Evolutionary conservation across 2,888 invertebrate genomes (phyloP).

Genomic region (Stenodema calcarata): DNA sequence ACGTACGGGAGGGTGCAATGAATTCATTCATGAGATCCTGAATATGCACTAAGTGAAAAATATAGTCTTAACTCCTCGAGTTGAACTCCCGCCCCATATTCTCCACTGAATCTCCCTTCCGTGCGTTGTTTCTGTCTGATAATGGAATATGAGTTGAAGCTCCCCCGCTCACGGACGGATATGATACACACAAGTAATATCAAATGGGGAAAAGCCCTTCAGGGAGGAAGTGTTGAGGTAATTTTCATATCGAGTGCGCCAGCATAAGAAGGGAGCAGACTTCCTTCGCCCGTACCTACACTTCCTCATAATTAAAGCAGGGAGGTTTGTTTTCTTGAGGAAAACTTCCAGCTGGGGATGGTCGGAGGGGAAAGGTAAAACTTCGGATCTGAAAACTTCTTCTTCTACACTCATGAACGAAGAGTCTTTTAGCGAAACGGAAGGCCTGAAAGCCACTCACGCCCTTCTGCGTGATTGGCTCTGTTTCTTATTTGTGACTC

Average conservation of each 20-base stretch:
- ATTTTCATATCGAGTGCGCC: constrained; percentile 38
- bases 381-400: constrained; percentile 8
- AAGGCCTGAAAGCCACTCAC: constrained; percentile 9
- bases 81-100: not conserved
- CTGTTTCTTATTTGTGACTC: not conserved
- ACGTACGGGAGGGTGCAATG: not conserved
- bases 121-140: not conserved
- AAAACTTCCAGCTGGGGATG: constrained; percentile 11
- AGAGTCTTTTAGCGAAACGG: constrained; percentile 27
- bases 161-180: not conserved
- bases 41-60: too few species aligned
- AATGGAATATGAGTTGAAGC: constrained; percentile 19
- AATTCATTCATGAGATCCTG: too few species aligned
- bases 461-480: not conserved
- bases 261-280: not conserved
- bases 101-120: not conserved
- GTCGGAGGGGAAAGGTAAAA: constrained; percentile 25
- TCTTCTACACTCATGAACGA: constrained; percentile 6
- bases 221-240: constrained; percentile 42
- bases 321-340: constrained; percentile 27
- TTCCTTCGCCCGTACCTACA: not conserved
- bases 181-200: constrained; percentile 35
- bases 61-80: too few species aligned
- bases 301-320: constrained; percentile 44
- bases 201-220: constrained; percentile 14